Conservation (phyloP, 2,888 invertebrate species). For the Monoplex corrugatus region DNA sequence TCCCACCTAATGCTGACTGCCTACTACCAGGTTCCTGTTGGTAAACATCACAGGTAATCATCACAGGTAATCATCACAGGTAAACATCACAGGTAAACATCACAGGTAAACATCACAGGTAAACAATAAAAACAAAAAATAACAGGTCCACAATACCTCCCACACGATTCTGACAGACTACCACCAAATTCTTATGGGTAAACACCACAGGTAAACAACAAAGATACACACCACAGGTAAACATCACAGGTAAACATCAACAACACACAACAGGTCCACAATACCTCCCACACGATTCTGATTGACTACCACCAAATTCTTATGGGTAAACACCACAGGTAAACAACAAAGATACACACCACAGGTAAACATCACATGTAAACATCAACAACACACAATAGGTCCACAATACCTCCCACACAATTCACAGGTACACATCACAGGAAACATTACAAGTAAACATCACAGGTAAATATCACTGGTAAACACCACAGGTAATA, state of each 20-base stretch:
- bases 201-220: not conserved
- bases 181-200: constrained; percentile 83
- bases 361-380: too few species aligned
- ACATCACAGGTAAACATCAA: not conserved
- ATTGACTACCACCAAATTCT: constrained; percentile 86
- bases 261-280: constrained; percentile 62
- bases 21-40: constrained; percentile 84
- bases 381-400: constrained; percentile 60
- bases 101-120: too few species aligned
- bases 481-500: too few species aligned
- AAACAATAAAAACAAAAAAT: too few species aligned
- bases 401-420: constrained; percentile 81
- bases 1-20: constrained; percentile 86
- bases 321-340: not conserved
- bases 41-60: too few species aligned
- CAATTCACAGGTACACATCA: too few species aligned
- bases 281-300: constrained; percentile 84
- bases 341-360: too few species aligned
- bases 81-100: too few species aligned
- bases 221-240: not conserved
- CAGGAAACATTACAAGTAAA: too few species aligned
- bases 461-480: too few species aligned
- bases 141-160: constrained; percentile 76
- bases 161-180: constrained; percentile 86
- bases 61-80: too few species aligned